phyloP scores from a whole-genome alignment of 2,888 invertebrate genomes.

The Phrixothrix hirtus region DNA sequence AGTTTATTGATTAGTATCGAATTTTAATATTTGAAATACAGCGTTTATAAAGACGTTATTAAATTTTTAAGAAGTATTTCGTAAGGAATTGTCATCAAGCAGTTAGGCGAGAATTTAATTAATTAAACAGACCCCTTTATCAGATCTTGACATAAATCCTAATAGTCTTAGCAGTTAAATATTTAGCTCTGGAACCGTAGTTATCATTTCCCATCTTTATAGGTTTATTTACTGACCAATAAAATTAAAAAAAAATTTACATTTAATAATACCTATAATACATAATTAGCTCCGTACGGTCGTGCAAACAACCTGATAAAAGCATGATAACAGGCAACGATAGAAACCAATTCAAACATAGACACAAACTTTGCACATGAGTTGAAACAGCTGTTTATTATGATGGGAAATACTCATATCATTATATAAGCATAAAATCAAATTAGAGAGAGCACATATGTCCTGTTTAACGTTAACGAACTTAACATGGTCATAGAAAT shows the following conservation, averaged over 20 bases:
- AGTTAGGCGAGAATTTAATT: too few species aligned
- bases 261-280: background rate
- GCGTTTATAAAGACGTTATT: too few species aligned
- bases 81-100: too few species aligned
- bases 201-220: too few species aligned
- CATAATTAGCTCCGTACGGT: background rate
- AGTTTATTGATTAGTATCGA: too few species aligned
- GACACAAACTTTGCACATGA: constrained; percentile 13
- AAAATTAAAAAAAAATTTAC: background rate
- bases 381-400: constrained; percentile 25
- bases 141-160: too few species aligned
- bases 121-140: too few species aligned
- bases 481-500: constrained; percentile 24
- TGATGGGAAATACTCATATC: constrained; percentile 22
- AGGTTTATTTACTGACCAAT: too few species aligned
- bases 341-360: constrained; percentile 5
- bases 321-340: constrained; percentile 1
- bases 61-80: too few species aligned
- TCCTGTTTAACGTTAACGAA: constrained; percentile 23
- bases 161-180: too few species aligned
- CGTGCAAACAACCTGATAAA: constrained; percentile 4
- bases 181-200: too few species aligned
- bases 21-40: too few species aligned
- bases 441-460: constrained; percentile 28
- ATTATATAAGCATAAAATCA: constrained; percentile 31